phyloP scores from a whole-genome alignment of 2,797 vertebrate genomes.

The Fringilla coelebs region DNA sequence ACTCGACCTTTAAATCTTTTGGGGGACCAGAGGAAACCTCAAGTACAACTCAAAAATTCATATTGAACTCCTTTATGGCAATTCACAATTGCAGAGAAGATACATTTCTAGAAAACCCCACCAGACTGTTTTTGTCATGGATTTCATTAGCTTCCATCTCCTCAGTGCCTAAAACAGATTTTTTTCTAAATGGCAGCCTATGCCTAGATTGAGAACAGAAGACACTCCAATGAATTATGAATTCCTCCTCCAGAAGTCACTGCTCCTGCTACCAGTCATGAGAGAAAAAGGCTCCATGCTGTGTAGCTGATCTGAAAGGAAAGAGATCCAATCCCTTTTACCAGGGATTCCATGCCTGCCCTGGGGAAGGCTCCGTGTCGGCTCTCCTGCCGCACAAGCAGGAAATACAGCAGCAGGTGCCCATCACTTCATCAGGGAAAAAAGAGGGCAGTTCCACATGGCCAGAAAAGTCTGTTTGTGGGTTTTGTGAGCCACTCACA shows the following conservation, averaged over 20 bases:
- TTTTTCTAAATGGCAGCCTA: background rate
- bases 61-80: background rate
- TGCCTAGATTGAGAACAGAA: background rate
- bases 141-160: background rate
- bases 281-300: background rate
- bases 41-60: background rate
- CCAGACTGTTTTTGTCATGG: background rate
- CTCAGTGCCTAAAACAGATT: background rate
- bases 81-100: background rate
- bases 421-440: too few relatives aligned
- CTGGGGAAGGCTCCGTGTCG: rapidly evolving
- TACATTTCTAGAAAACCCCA: background rate
- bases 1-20: background rate
- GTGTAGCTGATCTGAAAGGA: background rate
- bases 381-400: background rate
- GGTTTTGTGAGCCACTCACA: background rate
- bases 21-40: background rate
- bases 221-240: background rate
- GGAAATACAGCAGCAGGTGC: background rate
- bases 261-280: background rate
- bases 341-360: background rate
- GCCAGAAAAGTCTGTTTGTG: background rate
- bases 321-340: background rate
- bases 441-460: background rate
- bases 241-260: background rate